Base-by-base conservation (phyloP, 2,888 invertebrate species). In the Shargacucullia verbasci region DNA sequence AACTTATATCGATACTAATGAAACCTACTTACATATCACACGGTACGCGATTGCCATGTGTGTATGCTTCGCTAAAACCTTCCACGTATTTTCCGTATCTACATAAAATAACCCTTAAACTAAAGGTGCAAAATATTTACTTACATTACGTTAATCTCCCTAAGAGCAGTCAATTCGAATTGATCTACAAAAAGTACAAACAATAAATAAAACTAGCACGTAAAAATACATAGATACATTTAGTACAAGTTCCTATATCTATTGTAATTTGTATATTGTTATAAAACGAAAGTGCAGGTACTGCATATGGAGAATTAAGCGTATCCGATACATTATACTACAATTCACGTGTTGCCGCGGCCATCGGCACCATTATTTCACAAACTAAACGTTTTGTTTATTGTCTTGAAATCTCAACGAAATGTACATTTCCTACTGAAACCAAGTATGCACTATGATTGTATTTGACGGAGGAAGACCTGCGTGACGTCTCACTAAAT, bases 121-220 rank as follows among this genome's bases (percentile, higher is more conserved):
- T 86, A 85, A 85, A 84, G 74, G 79, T 91, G 89, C 87, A 86
- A 87, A 85, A 82, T 81, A 82, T 83, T 84, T 78, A 85, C 90
- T 90, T 91, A 90, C 75, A 82, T 80, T 87, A 88, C 72, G 82
- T 90, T 90, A 90, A 90, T 90, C 90, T 90, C 89, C 86, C 88
- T 89, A 88, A 83, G 82, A 87, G 85, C 90, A 91, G 90, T 92
- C 91, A 87, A 88, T 87, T 89, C 86, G 84, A 87, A 88, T 89
- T 88, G 84, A 87, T 88, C 89, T 91, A 91, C 86, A 87, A 87
- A 75, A 85, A 84, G 76, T 88, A 88, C 80, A 87, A 86, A 86
- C 74, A 88, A 90, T 88, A 91, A 89, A 89, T 89, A 88, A 71
- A 79, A 85, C 83, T 86, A 89, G 80, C 82, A 81, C 83, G 78